Evolutionary conservation across 2,888 invertebrate genomes (phyloP), one percentile per base, ranked within the genome.

Genomic region (Dynastes maya): DNA sequence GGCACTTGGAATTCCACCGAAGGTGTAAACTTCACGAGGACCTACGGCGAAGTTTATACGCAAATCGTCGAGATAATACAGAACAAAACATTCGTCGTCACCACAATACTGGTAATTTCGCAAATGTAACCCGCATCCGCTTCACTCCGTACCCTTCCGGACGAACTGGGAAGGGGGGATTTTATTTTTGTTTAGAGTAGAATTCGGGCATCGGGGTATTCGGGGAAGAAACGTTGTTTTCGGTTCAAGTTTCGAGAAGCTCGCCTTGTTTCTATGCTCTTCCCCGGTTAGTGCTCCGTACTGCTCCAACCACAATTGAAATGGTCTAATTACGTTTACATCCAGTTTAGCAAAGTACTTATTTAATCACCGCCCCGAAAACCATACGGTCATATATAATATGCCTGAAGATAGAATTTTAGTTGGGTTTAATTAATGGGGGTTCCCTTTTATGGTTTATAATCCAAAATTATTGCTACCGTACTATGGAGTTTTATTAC

Each of bases 31-130:
- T 96, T 96, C 85, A 96, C 96, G 0, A 91, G 96, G 81, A 95
- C 95, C 8, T 96, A 94, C 84, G 94, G 94, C 27, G 96, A 97
- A 85, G 95, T 95, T 79, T 95, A 96, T 86, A 95, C 94, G 77
- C 95, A 96, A 87, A 96, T 97, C 82, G 96, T 96, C 53, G 96
- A 96, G 86, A 96, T 95, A 86, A 90, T 97, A 70, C 96, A 96
- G 86, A 98, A 98, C 87, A 97, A 97, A 89, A 97, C 97, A 0
- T 92, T 98, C 80, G 92, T 95, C 76, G 97, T 98, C 16, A 96
- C 97, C 5, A 97, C 97, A 8, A 95, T 97, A 86, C 89, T 97
- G 92, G 98, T 98, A 89, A 92, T 94, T 72, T 72, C 58, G 16
- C 72, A 72, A 70, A 58, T 58, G 27, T 58, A 16, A 58, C 55